Evolutionary conservation across 2,797 vertebrate genomes (phyloP).

Genomic region (Rhinatrema bivittatum): DNA sequence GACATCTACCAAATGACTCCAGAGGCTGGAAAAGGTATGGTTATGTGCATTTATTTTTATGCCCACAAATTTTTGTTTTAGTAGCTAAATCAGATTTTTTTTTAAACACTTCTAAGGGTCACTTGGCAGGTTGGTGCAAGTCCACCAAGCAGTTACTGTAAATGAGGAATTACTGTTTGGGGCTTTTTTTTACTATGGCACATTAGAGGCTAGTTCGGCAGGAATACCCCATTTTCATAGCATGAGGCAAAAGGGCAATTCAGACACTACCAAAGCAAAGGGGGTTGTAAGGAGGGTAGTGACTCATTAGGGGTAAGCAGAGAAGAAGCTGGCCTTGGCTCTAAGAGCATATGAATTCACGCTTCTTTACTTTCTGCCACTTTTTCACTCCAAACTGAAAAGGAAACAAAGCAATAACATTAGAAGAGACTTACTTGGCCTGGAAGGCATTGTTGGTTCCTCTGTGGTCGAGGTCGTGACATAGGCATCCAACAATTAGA

Average conservation of each 20-base stretch:
- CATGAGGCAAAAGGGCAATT: conserved; percentile 44
- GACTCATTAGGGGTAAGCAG: conserved; percentile 22
- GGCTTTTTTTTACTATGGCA: too few relatives aligned
- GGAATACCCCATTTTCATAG: conserved; percentile 38
- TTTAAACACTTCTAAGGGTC: too few relatives aligned
- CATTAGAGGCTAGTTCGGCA: conserved; percentile 20
- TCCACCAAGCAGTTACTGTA: too few relatives aligned
- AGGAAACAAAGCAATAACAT: conserved; percentile 50
- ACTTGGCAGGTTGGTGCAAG: too few relatives aligned
- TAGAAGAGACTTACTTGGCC: conserved; percentile 84
- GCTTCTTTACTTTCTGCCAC: conserved; percentile 46
- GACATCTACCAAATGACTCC: too few relatives aligned
- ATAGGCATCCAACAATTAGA: conserved; percentile 93
- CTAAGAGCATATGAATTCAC: conserved; percentile 49
- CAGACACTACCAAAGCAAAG: conserved; percentile 54
- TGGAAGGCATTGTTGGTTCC: conserved; percentile 99
- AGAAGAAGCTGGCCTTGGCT: conserved; percentile 43
- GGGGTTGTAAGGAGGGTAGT: conserved; percentile 56
- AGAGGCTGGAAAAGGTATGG: too few relatives aligned
- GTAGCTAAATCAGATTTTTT: too few relatives aligned
- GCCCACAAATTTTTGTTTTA: too few relatives aligned
- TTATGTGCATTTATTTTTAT: too few relatives aligned
- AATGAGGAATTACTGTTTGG: too few relatives aligned
- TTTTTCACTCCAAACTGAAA: conserved; percentile 47
- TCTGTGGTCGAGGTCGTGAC: conserved; percentile 97